Percentiles rank a stretch among this genome's conserved stretches.
phyloP scores from a whole-genome alignment of 2,888 invertebrate genomes.

The Eupsilia transversa region DNA sequence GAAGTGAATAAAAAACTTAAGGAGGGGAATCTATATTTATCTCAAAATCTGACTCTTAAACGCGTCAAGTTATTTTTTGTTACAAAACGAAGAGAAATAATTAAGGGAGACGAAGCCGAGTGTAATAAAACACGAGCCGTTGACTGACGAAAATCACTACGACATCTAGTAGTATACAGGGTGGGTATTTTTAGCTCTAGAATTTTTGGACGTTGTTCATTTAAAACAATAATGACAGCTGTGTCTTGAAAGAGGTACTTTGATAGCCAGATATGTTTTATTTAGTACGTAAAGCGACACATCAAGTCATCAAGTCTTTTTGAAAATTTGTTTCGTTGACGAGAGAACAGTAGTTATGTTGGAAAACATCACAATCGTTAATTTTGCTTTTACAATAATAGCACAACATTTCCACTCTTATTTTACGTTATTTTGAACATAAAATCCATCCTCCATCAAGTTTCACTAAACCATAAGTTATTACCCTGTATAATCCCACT shows the following conservation, averaged over 20 bases:
- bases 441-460: neutral
- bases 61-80: slow-evolving; percentile 79
- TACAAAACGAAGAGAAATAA: slow-evolving; percentile 86
- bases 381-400: neutral
- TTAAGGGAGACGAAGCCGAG: slow-evolving; percentile 85
- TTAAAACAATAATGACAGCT: neutral
- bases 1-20: slow-evolving; percentile 73
- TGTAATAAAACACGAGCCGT: slow-evolving; percentile 87
- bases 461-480: neutral
- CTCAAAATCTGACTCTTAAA: slow-evolving; percentile 86
- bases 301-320: neutral
- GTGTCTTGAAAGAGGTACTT: neutral
- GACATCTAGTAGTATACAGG: slow-evolving; percentile 67
- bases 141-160: slow-evolving; percentile 82
- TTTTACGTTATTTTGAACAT: neutral
- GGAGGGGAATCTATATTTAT: slow-evolving; percentile 86
- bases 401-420: neutral
- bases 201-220: neutral
- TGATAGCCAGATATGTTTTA: neutral
- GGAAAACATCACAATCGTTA: neutral
- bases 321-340: neutral
- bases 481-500: slow-evolving; percentile 54
- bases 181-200: slow-evolving; percentile 33
- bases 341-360: neutral
- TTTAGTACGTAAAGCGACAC: neutral